Conservation (phyloP, 2,113 vertebrate genomes). For the Litocranius walleri region DNA sequence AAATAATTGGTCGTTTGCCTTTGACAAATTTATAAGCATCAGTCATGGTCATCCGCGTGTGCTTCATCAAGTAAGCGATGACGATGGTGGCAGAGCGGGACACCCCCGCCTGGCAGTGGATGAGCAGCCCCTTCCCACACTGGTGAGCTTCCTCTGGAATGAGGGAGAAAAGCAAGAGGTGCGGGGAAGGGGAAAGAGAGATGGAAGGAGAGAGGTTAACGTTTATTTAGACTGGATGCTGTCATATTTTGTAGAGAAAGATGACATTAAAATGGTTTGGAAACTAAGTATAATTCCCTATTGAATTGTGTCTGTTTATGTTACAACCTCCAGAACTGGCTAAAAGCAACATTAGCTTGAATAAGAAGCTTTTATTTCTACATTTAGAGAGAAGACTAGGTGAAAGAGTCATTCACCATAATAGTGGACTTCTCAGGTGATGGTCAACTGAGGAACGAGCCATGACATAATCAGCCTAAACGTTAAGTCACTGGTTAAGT, state of each 20-base stretch:
- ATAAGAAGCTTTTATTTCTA: neutral
- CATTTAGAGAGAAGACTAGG: neutral
- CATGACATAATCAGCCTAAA: too few species aligned
- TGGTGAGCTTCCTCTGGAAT: constrained; percentile 96
- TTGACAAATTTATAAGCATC: constrained; percentile 99
- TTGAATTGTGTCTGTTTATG: neutral
- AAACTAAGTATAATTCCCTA: neutral
- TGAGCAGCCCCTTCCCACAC: constrained; percentile 93
- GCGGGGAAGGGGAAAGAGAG: neutral
- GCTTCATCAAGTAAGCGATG: constrained; percentile 99
- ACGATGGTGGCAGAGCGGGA: constrained; percentile 98
- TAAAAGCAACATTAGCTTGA: neutral
- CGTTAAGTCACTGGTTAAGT: neutral
- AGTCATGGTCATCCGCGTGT: constrained; percentile 99
- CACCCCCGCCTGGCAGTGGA: constrained; percentile 98
- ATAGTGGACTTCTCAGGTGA: too few species aligned
- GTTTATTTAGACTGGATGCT: too few species aligned
- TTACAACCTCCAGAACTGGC: neutral
- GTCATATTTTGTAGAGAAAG: neutral
- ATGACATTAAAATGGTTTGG: neutral
- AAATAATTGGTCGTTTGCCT: constrained; percentile 97
- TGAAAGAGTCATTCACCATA: neutral
- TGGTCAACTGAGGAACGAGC: neutral
- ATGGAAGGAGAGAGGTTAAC: neutral
- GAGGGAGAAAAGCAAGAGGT: neutral